phyloP scores from a whole-genome alignment of 2,113 vertebrate genomes.

The Chinchilla lanigera region DNA sequence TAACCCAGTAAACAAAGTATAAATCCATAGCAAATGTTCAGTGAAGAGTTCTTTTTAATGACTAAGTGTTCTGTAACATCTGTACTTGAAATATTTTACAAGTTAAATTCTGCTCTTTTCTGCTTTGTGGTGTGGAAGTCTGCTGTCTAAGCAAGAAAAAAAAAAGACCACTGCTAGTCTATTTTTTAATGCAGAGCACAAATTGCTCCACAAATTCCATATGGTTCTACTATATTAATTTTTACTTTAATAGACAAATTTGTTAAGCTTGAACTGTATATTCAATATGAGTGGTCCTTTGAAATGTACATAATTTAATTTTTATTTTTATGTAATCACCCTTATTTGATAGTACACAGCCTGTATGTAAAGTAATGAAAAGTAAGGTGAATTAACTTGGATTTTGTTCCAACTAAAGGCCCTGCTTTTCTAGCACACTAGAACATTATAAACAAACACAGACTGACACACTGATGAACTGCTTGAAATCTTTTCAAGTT shows the following conservation, averaged over 20 bases:
- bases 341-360: neutral
- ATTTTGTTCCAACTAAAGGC: neutral
- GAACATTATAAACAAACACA: neutral
- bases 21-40: neutral
- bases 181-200: neutral
- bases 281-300: neutral
- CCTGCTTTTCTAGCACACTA: neutral
- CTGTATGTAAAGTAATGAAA: neutral
- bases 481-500: neutral
- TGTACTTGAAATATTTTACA: slow-evolving; percentile 26
- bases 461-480: neutral
- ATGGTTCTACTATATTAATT: neutral
- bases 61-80: neutral
- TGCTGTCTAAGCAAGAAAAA: neutral
- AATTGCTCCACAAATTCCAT: neutral
- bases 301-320: neutral
- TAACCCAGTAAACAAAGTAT: neutral
- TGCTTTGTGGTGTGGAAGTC: neutral
- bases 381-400: neutral
- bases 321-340: neutral
- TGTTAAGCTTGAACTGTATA: neutral
- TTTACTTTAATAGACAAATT: neutral
- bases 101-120: neutral
- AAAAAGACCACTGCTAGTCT: neutral
- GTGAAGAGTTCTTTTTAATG: neutral